Conservation (phyloP, 2,113 vertebrate genomes). For the Lophochroa leadbeateri region DNA sequence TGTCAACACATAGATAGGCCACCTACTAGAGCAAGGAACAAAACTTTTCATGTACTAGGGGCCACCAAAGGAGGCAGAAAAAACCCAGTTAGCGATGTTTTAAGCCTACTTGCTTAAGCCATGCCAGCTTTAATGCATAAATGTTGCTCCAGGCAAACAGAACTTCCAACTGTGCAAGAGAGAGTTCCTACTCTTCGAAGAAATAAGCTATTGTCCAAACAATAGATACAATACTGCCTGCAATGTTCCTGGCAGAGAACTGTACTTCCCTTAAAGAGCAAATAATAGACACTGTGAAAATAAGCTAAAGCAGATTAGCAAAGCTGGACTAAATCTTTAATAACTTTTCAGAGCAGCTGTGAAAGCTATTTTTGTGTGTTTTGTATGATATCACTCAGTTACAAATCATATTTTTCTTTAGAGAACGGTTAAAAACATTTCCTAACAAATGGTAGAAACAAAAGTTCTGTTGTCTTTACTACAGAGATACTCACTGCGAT, state of each 20-base stretch:
- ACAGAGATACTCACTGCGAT: slow-evolving; percentile 85
- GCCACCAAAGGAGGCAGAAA: background rate
- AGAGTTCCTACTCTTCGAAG: background rate
- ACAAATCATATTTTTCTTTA: background rate
- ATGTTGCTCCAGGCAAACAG: background rate
- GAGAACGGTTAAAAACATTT: background rate
- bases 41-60: background rate
- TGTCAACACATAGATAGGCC: background rate
- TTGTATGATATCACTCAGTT: background rate
- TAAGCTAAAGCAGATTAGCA: background rate
- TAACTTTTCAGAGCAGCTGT: background rate
- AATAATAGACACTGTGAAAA: background rate
- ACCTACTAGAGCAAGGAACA: background rate
- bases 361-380: background rate
- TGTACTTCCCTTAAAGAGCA: background rate
- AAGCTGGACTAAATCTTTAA: background rate
- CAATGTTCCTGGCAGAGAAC: background rate
- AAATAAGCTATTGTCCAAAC: background rate
- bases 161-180: background rate
- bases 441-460: background rate
- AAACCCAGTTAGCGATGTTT: background rate
- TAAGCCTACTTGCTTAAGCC: background rate
- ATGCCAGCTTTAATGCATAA: background rate
- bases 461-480: background rate
- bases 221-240: background rate